Evolutionary conservation across 2,113 vertebrate species (phyloP), one percentile per base, ranked within the genome.

Genomic region (Serilophus lunatus): DNA sequence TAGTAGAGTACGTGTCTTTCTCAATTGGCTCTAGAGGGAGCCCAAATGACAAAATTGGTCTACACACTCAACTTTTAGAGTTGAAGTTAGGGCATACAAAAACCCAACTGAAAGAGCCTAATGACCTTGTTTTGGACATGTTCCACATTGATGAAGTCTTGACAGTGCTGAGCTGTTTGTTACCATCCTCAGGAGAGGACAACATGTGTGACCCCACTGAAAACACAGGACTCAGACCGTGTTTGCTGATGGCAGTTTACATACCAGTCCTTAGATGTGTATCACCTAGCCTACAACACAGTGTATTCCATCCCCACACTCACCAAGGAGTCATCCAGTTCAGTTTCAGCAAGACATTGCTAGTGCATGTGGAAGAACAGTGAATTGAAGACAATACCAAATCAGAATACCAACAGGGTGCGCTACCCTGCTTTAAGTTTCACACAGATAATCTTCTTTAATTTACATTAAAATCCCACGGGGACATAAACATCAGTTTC

Each of bases 1-100:
- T 75, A 33, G 35, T 56, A 81, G 76, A 83, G 60, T 44, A 77
- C 54, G 42, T 86, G 18, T 81, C 95, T 95, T 90, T 42, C 28
- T 79, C 71, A 59, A n/a, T 2, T 95, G 91, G 82, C 94, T 96
- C 95, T 97, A 97, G 96, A 96, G 96, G 96, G 95, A 97, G 94
- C 92, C 91, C 94, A 93, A 96, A 96, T 95, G 33, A 96, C 77
- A 95, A 95, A 93, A 87, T 79, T 95, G 65, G 40, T 49, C 49
- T 64, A 59, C 28, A 51, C 42, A 20, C 68, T 54, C 26, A 56
- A 6, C 25, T 83, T 86, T 94, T 81, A 68, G 47, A 78, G 38
- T n/a, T 80, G 51, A 78, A 81, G n/a, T 77, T 59, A 70, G 38
- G 35, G 68, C 45, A 63, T 10, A 90, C 51, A 70, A 7, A 91